These are phyloP conservation scores for Athetis lepigone DNA, from an alignment of 2,888 invertebrate genomes.

Conservation along the genomic window DNA sequence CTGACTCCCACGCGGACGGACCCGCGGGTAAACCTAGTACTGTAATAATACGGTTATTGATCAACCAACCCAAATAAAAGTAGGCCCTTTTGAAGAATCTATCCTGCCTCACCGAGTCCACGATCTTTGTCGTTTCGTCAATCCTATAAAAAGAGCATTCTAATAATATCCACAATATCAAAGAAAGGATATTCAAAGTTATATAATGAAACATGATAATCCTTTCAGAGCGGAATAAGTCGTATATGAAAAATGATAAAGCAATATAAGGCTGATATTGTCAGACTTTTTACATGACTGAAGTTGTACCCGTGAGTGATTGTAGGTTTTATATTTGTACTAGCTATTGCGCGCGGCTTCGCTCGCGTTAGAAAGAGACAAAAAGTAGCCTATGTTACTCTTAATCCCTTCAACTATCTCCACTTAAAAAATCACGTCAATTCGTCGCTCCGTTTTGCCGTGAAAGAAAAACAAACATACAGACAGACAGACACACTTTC, in stretches of 20 bases:
- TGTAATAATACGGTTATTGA: neutral
- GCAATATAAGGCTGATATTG: constrained; percentile 20
- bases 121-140: constrained; percentile 10
- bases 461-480: no score
- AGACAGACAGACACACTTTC: no score
- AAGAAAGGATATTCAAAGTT: constrained; percentile 28
- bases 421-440: no score
- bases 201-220: constrained; percentile 42
- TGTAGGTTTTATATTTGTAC: no score
- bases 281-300: constrained; percentile 30
- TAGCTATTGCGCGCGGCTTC: no score
- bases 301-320: no score
- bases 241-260: constrained; percentile 26
- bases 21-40: no score
- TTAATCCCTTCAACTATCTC: no score
- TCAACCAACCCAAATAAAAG: neutral
- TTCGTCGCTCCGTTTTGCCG: no score
- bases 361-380: no score
- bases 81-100: constrained; percentile 1
- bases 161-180: constrained; percentile 23
- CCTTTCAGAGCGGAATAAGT: constrained; percentile 41
- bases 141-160: constrained; percentile 24
- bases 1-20: no score
- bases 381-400: no score
- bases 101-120: neutral